These are phyloP conservation scores for Tiphia femorata DNA, from an alignment of 2,888 invertebrate species.

Conservation along the genomic window DNA sequence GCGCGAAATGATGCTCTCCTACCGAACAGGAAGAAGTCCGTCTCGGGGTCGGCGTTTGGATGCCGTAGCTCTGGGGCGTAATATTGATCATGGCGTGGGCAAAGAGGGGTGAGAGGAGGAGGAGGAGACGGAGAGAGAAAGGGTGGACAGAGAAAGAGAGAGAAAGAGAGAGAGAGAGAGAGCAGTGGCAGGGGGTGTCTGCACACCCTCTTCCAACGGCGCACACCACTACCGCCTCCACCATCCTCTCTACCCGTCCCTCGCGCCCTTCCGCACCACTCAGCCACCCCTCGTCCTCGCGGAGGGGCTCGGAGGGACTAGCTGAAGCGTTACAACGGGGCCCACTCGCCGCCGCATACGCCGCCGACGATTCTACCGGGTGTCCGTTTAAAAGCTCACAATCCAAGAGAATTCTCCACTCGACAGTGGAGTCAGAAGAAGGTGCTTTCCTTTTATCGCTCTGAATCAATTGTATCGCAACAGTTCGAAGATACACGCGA, in stretches of 20 bases:
- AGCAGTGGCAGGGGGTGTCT: slow-evolving; percentile 55
- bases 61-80: slow-evolving; percentile 64
- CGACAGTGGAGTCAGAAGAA: too few relatives aligned
- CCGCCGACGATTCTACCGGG: slow-evolving; percentile 41
- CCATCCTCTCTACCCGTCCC: slow-evolving; percentile 20
- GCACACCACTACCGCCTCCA: slow-evolving; percentile 35
- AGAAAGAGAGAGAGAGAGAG: slow-evolving; percentile 18
- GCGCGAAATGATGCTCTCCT: too few relatives aligned
- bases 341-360: slow-evolving; percentile 52
- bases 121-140: neutral
- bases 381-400: too few relatives aligned
- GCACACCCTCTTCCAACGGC: slow-evolving; percentile 52
- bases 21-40: slow-evolving; percentile 62
- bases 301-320: slow-evolving; percentile 37
- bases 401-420: too few relatives aligned
- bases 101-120: slow-evolving; percentile 23
- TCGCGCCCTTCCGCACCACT: slow-evolving; percentile 8
- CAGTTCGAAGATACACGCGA: too few relatives aligned
- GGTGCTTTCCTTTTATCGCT: too few relatives aligned
- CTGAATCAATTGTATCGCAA: too few relatives aligned
- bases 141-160: slow-evolving; percentile 12
- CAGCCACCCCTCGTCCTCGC: slow-evolving; percentile 3
- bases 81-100: slow-evolving; percentile 67
- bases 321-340: slow-evolving; percentile 60
- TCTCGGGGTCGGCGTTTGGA: slow-evolving; percentile 64